Evolutionary conservation across 1,140 invertebrate species (phyloP), one percentile per base, ranked within the genome.

Genomic region (Aphaenogaster ashmeadi): DNA sequence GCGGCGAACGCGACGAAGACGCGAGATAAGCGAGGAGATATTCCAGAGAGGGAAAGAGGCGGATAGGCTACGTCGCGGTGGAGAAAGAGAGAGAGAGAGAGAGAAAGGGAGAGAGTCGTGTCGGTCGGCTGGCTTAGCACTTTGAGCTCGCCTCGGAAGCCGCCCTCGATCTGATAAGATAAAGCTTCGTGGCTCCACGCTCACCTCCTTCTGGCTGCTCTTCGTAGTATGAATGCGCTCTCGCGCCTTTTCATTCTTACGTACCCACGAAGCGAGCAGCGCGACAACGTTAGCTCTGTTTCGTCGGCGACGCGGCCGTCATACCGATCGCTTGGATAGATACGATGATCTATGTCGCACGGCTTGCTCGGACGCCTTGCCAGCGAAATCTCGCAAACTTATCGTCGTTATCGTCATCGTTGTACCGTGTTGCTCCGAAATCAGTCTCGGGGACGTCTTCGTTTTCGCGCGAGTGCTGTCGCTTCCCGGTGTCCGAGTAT

Each of bases 91-190:
- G 8, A n/a, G 27, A 36, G 60, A 41, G 41, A 50, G 21, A 50
- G 58, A n/a, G 21, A 21, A 27, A 50, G 58, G 21, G 38, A 69
- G 79, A n/a, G 2, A 58, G 47, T 60, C 84, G 72, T 36, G 87
- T 88, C 79, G 87, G 87, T 74, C n/a, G 90, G 72, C 74, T 87
- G 79, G 74, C 64, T 60, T 89, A 78, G 90, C 90, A 91, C 91
- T 91, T 91, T 91, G 91, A 88, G 81, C 64, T 83, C 54, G 88
- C 83, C 87, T 79, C 90, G 87, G 80, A 85, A 91, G 85, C 90
- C 90, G 90, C 90, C 80, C 85, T 86, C 90, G 79, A 91, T 91
- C 90, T 88, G 90, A 91, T 91, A 91, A 91, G 90, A 88, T 88
- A 86, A 88, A 89, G 83, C 90, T 79, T 86, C 84, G 72, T 84